Evolutionary conservation across 2,888 invertebrate genomes (phyloP).

Genomic region (Chrysomela aeneicollis): DNA sequence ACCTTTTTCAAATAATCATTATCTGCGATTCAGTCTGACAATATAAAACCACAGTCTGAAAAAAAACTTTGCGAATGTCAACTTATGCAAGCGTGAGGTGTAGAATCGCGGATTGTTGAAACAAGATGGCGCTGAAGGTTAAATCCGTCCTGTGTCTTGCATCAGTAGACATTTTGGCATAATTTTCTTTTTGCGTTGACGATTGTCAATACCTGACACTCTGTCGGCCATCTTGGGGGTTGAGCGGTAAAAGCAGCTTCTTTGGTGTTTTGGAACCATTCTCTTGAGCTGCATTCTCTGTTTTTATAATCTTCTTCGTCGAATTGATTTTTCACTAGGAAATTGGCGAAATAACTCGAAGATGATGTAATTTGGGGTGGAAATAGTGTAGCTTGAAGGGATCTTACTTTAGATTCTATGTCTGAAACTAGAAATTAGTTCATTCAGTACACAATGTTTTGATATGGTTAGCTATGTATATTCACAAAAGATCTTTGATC

Average conservation of each 20-base stretch:
- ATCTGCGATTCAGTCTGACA: too few relatives aligned
- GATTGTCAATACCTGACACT: constrained; percentile 92
- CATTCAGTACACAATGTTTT: neutral
- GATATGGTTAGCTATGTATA: neutral
- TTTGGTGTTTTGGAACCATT: constrained; percentile 65
- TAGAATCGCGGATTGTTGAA: too few relatives aligned
- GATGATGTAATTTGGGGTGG: constrained; percentile 60
- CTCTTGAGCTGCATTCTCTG: constrained; percentile 59
- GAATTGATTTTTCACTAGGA: constrained; percentile 68
- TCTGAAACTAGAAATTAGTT: constrained; percentile 33
- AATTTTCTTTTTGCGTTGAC: too few relatives aligned
- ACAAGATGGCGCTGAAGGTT: too few relatives aligned
- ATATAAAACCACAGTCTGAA: too few relatives aligned
- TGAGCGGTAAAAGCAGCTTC: constrained; percentile 68
- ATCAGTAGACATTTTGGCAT: too few relatives aligned
- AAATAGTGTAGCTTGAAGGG: constrained; percentile 73
- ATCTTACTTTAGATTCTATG: constrained; percentile 64
- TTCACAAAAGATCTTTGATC: too few relatives aligned
- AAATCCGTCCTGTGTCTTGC: too few relatives aligned
- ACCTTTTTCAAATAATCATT: too few relatives aligned
- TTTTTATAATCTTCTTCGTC: constrained; percentile 56
- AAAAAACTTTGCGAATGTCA: too few relatives aligned
- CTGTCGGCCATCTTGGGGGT: constrained; percentile 86
- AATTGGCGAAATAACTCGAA: constrained; percentile 69
- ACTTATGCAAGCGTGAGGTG: too few relatives aligned